Evolutionary conservation across 2,113 vertebrate genomes (phyloP), one percentile per base, ranked within the genome.

Genomic region (Prolemur simus): DNA sequence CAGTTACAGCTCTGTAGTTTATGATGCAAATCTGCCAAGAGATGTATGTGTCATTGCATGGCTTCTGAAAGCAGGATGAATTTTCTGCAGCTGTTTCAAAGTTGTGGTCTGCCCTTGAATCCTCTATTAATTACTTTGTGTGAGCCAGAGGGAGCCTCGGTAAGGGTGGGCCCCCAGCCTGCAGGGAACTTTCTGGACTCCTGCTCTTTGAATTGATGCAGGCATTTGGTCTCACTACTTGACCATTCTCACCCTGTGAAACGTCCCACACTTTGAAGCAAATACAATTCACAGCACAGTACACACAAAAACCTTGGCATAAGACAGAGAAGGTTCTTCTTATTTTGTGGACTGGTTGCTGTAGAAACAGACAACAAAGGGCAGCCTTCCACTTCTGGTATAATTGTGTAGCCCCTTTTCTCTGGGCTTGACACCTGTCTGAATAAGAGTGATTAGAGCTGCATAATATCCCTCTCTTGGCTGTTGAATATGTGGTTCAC

Each of bases 341-440:
- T 97, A 98, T 99, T 98, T 98, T 98, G 97, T 98, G 98, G 96
- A 96, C 98, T 96, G 95, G 99, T 99, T 99, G 98, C 99, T 98
- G 97, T 98, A 98, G 99, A 98, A 99, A 99, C 99, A 29, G 97
- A 69, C 69, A 99, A 99, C 99, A 99, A 99, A 99, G 98, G 99
- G 97, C 99, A 98, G 98, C 98, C 98, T 99, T 99, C 99, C 99
- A 98, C 98, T 98, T 99, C 97, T 98, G 98, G 98, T 98, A 97
- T 99, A 99, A 99, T 99, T 99, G 99, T 99, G 98, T 97, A 98
- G 98, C 98, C 98, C 96, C 97, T 98, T 99, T 99, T 99, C 98
- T 98, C 47, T 95, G 89, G 81, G 96, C 96, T 98, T 98, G 98
- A 99, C 98, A 99, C 98, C 98, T 98, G 98, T 99, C 98, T 98